phyloP scores from a whole-genome alignment of 1,140 invertebrate species.

The Drosophila ambigua region DNA sequence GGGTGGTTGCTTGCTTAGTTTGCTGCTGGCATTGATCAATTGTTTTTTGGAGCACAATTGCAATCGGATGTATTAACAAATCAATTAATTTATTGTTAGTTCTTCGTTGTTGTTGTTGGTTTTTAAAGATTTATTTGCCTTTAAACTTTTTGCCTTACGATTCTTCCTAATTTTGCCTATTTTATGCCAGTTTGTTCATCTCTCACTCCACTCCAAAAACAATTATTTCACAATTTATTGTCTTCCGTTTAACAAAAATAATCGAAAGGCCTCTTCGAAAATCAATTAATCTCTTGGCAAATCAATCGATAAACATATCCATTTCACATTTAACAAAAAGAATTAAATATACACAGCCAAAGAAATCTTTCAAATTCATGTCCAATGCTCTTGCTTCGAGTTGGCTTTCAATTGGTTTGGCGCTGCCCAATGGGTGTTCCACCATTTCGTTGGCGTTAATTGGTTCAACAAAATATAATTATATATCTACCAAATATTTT shows the following conservation, averaged over 20 bases:
- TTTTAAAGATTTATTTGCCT: not conserved
- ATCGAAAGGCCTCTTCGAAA: no score
- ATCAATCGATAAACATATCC: no score
- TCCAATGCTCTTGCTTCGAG: not conserved
- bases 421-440: constrained; percentile 47
- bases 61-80: constrained; percentile 43
- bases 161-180: not conserved
- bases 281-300: no score
- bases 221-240: no score
- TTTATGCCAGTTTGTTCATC: no score
- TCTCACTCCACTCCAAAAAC: no score
- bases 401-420: constrained; percentile 35
- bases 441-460: constrained; percentile 51
- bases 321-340: no score
- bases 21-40: constrained; percentile 39
- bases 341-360: no score
- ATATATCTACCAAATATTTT: constrained; percentile 3
- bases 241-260: no score
- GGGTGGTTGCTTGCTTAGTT: constrained; percentile 15
- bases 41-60: constrained; percentile 18
- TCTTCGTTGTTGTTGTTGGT: not conserved
- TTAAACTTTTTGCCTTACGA: not conserved
- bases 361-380: constrained; percentile 1
- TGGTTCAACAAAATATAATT: constrained; percentile 37
- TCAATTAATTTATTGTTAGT: constrained; percentile 22